A percentile compares a stretch with the other conserved stretches of the same genome.
These are phyloP conservation scores for Pelobates fuscus DNA, from an alignment of 2,113 vertebrate genomes.

Conservation along the genomic window DNA sequence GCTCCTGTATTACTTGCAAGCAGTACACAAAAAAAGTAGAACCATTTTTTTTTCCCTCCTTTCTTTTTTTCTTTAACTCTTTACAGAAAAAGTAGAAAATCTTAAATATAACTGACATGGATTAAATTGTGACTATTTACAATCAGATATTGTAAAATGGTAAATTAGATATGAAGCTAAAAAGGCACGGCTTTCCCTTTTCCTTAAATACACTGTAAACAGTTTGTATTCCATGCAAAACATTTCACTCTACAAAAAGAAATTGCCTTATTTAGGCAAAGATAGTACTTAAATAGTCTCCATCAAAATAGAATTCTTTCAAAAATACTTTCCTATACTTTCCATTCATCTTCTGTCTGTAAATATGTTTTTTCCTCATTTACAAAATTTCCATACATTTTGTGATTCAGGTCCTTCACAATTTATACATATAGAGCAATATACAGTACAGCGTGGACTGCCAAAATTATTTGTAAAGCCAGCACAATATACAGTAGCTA, in stretches of 20 bases:
- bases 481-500: conserved; percentile 76
- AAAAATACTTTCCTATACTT: conserved; percentile 93
- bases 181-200: conserved; percentile 99
- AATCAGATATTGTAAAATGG: conserved; percentile 92
- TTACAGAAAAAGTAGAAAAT: conserved; percentile 80
- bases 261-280: conserved; percentile 96
- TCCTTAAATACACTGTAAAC: conserved; percentile 99
- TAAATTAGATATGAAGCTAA: conserved; percentile 95
- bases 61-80: conserved; percentile 10
- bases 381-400: conserved; percentile 83
- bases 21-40: conserved; percentile 54
- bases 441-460: conserved; percentile 85
- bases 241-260: conserved; percentile 98
- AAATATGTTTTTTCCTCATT: conserved; percentile 81
- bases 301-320: conserved; percentile 99
- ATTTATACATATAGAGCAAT: conserved; percentile 85
- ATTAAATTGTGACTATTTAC: conserved; percentile 92
- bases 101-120: conserved; percentile 80
- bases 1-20: conserved; percentile 57
- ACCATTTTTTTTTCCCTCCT: conserved; percentile 26
- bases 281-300: conserved; percentile 99
- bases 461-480: conserved; percentile 84
- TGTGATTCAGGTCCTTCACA: conserved; percentile 82
- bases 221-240: conserved; percentile 98
- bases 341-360: conserved; percentile 93